phyloP scores from a whole-genome alignment of 2,113 vertebrate genomes.

The Sebastes fasciatus region DNA sequence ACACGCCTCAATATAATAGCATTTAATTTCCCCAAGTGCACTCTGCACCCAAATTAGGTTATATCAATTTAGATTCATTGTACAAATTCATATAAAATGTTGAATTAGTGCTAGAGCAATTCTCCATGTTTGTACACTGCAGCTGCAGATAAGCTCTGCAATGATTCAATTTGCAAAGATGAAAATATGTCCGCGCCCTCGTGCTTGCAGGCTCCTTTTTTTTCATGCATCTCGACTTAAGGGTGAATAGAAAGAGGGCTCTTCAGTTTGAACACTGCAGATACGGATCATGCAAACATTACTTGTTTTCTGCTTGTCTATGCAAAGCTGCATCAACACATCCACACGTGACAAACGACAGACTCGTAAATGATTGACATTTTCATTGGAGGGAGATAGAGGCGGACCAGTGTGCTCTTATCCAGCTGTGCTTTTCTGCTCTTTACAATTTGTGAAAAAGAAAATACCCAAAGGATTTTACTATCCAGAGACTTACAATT shows the following conservation, averaged over 20 bases:
- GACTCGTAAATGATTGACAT: conserved; percentile 37
- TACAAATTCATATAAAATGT: conserved; percentile 43
- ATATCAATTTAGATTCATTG: conserved; percentile 42
- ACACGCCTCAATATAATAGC: not conserved
- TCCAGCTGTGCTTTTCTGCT: conserved; percentile 51
- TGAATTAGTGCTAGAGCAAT: conserved; percentile 31
- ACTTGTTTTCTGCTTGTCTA: conserved; percentile 22
- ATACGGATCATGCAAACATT: conserved; percentile 18
- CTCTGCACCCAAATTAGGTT: conserved; percentile 31
- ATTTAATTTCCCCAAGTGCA: conserved; percentile 10
- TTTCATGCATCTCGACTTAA: conserved; percentile 31
- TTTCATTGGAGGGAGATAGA: conserved; percentile 40
- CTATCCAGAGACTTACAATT: conserved; percentile 37
- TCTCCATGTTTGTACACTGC: conserved; percentile 38
- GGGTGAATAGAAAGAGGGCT: conserved; percentile 14
- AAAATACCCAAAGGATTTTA: conserved; percentile 35
- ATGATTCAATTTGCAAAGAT: conserved; percentile 62
- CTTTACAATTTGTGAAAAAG: not conserved
- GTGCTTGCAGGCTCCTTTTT: conserved; percentile 39
- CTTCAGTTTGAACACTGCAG: conserved; percentile 21
- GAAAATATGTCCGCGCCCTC: conserved; percentile 46
- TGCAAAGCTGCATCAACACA: conserved; percentile 14
- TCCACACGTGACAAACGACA: conserved; percentile 12
- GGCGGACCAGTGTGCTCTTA: conserved; percentile 17
- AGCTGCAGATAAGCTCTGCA: conserved; percentile 42